Evolutionary conservation across 1,140 invertebrate genomes (phyloP).

Genomic region (Drosophila elegans): DNA sequence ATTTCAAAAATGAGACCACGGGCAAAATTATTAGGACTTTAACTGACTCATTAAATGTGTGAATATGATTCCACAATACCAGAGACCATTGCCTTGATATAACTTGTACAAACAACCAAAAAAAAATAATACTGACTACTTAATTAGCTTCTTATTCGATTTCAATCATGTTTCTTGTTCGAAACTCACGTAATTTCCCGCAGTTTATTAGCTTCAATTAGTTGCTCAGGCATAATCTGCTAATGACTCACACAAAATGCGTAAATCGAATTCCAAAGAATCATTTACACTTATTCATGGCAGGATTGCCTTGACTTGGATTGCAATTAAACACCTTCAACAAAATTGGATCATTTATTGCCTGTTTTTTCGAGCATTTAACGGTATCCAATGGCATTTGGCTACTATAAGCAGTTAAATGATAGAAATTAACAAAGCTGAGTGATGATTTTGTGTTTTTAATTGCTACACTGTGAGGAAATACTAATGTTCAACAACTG

Average conservation of each 20-base stretch:
- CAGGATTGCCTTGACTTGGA: conserved; percentile 35
- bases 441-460: background rate
- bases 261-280: conserved; percentile 30
- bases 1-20: background rate
- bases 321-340: conserved; percentile 16
- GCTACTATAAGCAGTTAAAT: background rate
- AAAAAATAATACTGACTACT: too few species aligned
- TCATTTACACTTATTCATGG: conserved; percentile 6
- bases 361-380: conserved; percentile 1
- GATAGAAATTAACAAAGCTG: background rate
- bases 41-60: background rate
- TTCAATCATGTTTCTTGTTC: conserved; percentile 2
- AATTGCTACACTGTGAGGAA: background rate
- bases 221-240: conserved; percentile 5
- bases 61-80: background rate
- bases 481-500: background rate
- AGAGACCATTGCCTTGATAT: background rate
- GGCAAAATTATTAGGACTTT: background rate
- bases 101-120: background rate
- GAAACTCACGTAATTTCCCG: conserved; percentile 3
- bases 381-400: background rate
- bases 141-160: conserved; percentile 4
- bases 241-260: conserved; percentile 20
- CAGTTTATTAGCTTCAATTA: conserved; percentile 12
- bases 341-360: conserved; percentile 17